Percentiles rank a stretch among this genome's conserved stretches.
phyloP scores from a whole-genome alignment of 2,113 vertebrate species.

The Gadus chalcogrammus region DNA sequence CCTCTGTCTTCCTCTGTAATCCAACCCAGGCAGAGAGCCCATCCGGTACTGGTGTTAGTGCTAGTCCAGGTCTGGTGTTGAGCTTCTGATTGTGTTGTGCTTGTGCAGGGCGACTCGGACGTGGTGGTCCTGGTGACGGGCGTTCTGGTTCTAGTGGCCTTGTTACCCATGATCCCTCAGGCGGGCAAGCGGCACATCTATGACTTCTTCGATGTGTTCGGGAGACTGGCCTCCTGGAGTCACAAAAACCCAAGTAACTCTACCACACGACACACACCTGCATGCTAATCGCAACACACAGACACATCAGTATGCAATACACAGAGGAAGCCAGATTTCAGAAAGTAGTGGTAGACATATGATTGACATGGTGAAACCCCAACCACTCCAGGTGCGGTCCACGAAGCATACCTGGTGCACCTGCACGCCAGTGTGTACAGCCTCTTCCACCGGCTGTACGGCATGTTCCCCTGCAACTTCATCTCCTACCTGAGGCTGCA shows the following conservation, averaged over 20 bases:
- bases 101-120: constrained; percentile 84
- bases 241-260: neutral
- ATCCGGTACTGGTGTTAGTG: neutral
- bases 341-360: too few species aligned
- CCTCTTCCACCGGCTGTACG: constrained; percentile 95
- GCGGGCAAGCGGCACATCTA: constrained; percentile 91
- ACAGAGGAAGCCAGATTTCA: too few species aligned
- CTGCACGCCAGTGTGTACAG: constrained; percentile 92
- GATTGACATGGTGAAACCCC: neutral
- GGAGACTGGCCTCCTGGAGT: constrained; percentile 90
- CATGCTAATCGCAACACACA: too few species aligned
- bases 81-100: neutral
- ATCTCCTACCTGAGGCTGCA: constrained; percentile 94
- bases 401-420: constrained; percentile 84
- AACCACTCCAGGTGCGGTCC: constrained; percentile 76
- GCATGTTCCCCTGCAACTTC: constrained; percentile 99
- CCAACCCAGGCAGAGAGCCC: too few species aligned
- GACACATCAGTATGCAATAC: too few species aligned
- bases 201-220: constrained; percentile 96
- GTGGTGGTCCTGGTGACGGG: constrained; percentile 88
- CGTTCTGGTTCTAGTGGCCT: constrained; percentile 89
- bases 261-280: neutral
- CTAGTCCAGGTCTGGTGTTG: neutral
- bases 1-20: too few species aligned
- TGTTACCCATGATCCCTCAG: constrained; percentile 96